These are phyloP conservation scores for Drosophila trichaetosa DNA, from an alignment of 2,888 invertebrate species.

Conservation along the genomic window DNA sequence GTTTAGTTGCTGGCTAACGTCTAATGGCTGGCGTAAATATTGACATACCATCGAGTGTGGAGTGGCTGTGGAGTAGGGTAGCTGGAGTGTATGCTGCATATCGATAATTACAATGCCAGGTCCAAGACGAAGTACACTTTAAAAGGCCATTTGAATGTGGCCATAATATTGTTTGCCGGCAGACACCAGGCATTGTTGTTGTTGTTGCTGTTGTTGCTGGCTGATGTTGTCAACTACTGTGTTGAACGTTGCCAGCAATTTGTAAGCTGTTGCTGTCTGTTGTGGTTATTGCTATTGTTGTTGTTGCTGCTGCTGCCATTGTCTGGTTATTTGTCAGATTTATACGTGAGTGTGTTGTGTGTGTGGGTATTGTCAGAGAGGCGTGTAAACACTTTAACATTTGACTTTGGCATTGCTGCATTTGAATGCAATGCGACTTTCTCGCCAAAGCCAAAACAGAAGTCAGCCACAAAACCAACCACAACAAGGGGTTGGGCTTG, in stretches of 20 bases:
- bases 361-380: constrained; percentile 52
- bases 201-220: constrained; percentile 36
- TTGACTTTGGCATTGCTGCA: constrained; percentile 47
- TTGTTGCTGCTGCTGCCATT: constrained; percentile 46
- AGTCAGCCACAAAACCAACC: constrained; percentile 28
- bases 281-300: constrained; percentile 26
- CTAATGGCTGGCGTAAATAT: constrained; percentile 62
- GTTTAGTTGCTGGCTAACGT: constrained; percentile 31
- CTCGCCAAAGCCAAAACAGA: constrained; percentile 59
- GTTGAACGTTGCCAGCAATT: constrained; percentile 57
- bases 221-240: constrained; percentile 60
- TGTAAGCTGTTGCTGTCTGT: constrained; percentile 48
- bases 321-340: constrained; percentile 71
- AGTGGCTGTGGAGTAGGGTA: neutral
- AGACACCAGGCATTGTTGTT: constrained; percentile 33
- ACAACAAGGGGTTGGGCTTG: constrained; percentile 8
- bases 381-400: constrained; percentile 65
- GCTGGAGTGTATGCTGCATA: constrained; percentile 5
- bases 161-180: constrained; percentile 42
- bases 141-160: constrained; percentile 41
- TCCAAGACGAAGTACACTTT: constrained; percentile 34
- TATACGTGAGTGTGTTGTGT: constrained; percentile 24
- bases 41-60: constrained; percentile 38
- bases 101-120: constrained; percentile 53
- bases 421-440: constrained; percentile 57